These are phyloP conservation scores for Drosophila limbata DNA, from an alignment of 2,888 invertebrate species.

Conservation along the genomic window DNA sequence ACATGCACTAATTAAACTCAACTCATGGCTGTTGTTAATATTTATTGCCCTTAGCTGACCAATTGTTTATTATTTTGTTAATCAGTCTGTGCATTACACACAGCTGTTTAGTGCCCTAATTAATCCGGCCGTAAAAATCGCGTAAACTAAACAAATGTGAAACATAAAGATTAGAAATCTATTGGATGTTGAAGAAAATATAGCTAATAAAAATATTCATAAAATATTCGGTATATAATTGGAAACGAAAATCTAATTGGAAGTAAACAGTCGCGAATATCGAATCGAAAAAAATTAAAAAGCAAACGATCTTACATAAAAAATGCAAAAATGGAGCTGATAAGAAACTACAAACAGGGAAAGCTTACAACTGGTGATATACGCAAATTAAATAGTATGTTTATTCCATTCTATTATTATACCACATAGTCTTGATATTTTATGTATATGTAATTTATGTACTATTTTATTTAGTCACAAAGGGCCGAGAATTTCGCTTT, in stretches of 20 bases:
- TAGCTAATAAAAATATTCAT: constrained; percentile 17
- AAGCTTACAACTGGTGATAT: constrained; percentile 76
- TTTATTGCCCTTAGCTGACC: constrained; percentile 15
- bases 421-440: neutral
- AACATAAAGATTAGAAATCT: constrained; percentile 15
- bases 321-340: constrained; percentile 80
- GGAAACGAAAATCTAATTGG: neutral
- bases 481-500: constrained; percentile 11
- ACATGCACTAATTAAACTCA: constrained; percentile 5
- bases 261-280: neutral
- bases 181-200: neutral
- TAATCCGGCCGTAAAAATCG: constrained; percentile 21
- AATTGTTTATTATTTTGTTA: constrained; percentile 43
- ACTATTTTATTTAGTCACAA: constrained; percentile 11
- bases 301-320: neutral
- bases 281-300: constrained; percentile 12
- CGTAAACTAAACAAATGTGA: constrained; percentile 38
- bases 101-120: constrained; percentile 4
- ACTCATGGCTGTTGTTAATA: constrained; percentile 20
- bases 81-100: constrained; percentile 39
- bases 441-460: constrained; percentile 4
- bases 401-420: constrained; percentile 15
- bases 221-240: constrained; percentile 6
- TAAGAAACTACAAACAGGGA: constrained; percentile 79
- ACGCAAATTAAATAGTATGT: constrained; percentile 78